A percentile compares a stretch with the other conserved stretches of the same genome.
phyloP scores from a whole-genome alignment of 2,888 invertebrate genomes.

The Plusia festucae region DNA sequence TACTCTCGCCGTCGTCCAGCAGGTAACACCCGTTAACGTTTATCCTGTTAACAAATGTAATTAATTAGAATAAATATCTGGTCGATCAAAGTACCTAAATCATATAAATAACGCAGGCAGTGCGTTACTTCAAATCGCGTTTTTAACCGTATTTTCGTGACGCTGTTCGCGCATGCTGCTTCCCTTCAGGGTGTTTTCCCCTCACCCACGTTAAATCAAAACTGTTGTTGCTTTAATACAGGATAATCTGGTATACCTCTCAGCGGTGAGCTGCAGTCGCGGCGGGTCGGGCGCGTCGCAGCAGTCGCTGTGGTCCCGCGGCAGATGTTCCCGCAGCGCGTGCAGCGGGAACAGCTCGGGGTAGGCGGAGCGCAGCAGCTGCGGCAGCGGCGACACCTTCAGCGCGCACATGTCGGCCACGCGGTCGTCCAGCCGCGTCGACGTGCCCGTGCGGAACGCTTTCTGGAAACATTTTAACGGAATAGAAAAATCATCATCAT shows the following conservation, averaged over 20 bases:
- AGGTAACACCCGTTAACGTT: slow-evolving; percentile 96
- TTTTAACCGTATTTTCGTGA: no score
- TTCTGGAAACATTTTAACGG: slow-evolving; percentile 89
- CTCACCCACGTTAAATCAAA: no score
- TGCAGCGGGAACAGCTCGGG: slow-evolving; percentile 98
- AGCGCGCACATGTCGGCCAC: slow-evolving; percentile 97
- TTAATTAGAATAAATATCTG: neutral
- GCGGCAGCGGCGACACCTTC: slow-evolving; percentile 95
- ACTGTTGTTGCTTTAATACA: no score
- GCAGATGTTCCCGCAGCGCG: slow-evolving; percentile 82
- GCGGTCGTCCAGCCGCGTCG: slow-evolving; percentile 97
- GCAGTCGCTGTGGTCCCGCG: slow-evolving; percentile 54
- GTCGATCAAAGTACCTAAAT: neutral
- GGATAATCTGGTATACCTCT: slow-evolving; percentile 82
- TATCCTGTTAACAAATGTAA: slow-evolving; percentile 81
- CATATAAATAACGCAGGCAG: no score
- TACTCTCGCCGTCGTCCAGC: slow-evolving; percentile 95
- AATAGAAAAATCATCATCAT: neutral
- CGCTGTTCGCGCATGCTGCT: no score
- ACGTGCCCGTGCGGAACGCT: slow-evolving; percentile 96
- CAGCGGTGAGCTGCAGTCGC: slow-evolving; percentile 95
- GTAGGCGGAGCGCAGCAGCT: slow-evolving; percentile 95
- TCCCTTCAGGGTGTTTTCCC: no score
- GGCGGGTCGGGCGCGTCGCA: slow-evolving; percentile 91
- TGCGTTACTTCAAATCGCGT: no score